Base-by-base conservation (phyloP, 2,888 invertebrate genomes). In the Onthophagus sagittarius region DNA sequence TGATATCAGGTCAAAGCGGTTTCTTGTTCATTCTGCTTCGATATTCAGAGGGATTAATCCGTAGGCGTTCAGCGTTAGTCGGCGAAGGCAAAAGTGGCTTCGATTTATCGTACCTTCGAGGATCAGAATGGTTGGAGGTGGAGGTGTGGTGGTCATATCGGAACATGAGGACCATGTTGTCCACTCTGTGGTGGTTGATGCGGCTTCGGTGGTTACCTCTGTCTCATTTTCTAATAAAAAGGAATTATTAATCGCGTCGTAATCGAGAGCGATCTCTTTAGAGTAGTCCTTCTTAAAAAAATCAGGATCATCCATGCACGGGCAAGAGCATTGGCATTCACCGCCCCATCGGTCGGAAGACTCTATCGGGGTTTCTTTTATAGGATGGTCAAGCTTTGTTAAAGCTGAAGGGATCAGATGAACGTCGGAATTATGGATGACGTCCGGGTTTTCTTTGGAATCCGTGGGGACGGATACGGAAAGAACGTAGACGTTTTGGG, bases 401-500 rank as follows among this genome's bases (percentile, higher is more conserved):
- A 75, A 33, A 15, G 75, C 67, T n/a, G 74, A 64, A 31, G 75
- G 73, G 14, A 65, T 69, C 65, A 75, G 71, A 62, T 71, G 71
- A 39, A 67, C 62, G 39, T 72, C 74, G 15, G 73, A 70, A 62
- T 73, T 74, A 65, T 69, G 74, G 85, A 88, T 88, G 76, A 90
- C 86, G 74, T 86, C 87, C 73, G 90, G 89, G 33, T 32, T 63
- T 63, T 73, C 69, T 84, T 79, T 87, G 53, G 87, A 88, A 78
- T 88, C 87, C 72, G 91, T 91, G 7, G 95, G 95, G 73, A 95
- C 91, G 76, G 92, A 92, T 75, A 95, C 90, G 80, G 95, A 94
- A 78, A 95, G 86, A 62, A 94, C 91, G 86, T 94, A 95, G 76
- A 94, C 88, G 69, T 91, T 90, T 81, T 90, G 90, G 80, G 89